A percentile compares a stretch with the other conserved stretches of the same genome.
Evolutionary conservation across 2,797 vertebrate genomes (phyloP).

Genomic region (Microctenopoma stevenorrisi): DNA sequence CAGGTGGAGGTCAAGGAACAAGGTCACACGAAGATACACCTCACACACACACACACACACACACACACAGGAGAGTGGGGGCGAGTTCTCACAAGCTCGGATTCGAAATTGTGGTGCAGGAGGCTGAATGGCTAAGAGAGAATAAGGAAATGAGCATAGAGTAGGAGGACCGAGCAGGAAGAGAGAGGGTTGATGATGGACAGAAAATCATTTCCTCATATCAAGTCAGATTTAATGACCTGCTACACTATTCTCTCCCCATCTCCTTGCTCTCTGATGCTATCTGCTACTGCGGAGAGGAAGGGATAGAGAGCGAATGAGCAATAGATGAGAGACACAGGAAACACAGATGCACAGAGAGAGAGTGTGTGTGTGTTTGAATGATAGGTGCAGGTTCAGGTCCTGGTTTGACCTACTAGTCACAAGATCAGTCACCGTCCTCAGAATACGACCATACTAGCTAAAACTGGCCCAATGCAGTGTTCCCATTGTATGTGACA

Average conservation of each 20-base stretch:
- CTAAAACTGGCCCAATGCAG: constrained; percentile 9
- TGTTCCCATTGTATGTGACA: background rate
- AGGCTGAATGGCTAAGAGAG: constrained; percentile 31
- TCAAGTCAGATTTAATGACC: constrained; percentile 38
- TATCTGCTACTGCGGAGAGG: constrained; percentile 36
- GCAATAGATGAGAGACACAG: constrained; percentile 21
- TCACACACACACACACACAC: constrained; percentile 1
- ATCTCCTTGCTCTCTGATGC: constrained; percentile 36
- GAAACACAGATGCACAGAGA: constrained; percentile 3
- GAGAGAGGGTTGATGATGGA: constrained; percentile 39
- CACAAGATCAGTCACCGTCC: constrained; percentile 33
- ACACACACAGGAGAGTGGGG: background rate
- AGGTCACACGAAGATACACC: constrained; percentile 52
- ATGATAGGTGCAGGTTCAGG: constrained; percentile 45
- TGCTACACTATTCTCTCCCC: constrained; percentile 22
- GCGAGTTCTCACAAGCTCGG: constrained; percentile 63
- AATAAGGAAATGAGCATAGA: constrained; percentile 44
- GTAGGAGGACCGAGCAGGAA: constrained; percentile 29
- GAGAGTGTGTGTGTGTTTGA: constrained; percentile 25
- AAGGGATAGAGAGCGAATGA: constrained; percentile 29
- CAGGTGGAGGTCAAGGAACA: constrained; percentile 43
- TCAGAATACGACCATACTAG: constrained; percentile 1
- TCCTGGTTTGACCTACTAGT: constrained; percentile 41
- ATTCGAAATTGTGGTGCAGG: constrained; percentile 37
- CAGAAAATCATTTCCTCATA: constrained; percentile 45